These are phyloP conservation scores for Centropus bengalensis DNA, from an alignment of 2,113 vertebrate genomes.

Conservation along the genomic window DNA sequence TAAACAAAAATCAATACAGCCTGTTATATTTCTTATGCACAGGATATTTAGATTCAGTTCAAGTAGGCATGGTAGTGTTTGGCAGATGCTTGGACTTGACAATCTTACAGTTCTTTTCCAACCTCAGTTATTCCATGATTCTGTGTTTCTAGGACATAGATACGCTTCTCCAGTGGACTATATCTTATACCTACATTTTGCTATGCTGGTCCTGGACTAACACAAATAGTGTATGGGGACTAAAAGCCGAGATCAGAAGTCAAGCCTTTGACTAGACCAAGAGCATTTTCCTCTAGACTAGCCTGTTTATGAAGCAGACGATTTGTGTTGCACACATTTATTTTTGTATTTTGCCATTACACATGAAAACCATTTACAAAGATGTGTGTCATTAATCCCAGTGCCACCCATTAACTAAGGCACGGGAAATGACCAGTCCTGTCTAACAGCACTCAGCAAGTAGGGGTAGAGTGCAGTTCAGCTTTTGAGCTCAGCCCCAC, in stretches of 20 bases:
- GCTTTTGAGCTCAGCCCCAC: neutral
- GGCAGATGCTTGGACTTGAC: too few relatives aligned
- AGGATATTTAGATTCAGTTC: neutral
- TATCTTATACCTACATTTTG: neutral
- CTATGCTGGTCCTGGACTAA: neutral
- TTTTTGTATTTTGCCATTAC: neutral
- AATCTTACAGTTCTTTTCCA: too few relatives aligned
- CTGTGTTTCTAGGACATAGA: neutral
- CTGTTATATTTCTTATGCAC: neutral
- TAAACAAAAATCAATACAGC: neutral
- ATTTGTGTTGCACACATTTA: neutral
- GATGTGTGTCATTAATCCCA: neutral
- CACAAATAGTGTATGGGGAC: neutral
- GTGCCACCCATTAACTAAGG: neutral
- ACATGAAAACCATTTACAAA: neutral
- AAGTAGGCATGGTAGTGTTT: too few relatives aligned
- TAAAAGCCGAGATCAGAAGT: neutral
- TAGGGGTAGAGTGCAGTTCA: neutral
- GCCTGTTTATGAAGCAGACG: neutral
- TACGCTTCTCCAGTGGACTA: neutral
- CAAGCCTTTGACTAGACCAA: neutral
- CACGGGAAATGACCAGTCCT: fast-evolving
- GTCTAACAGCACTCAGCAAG: neutral
- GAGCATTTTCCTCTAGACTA: neutral
- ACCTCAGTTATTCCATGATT: too few relatives aligned